Evolutionary conservation across 2,797 vertebrate genomes (phyloP), one percentile per base, ranked within the genome.

Genomic region (Onychomys torridus): DNA sequence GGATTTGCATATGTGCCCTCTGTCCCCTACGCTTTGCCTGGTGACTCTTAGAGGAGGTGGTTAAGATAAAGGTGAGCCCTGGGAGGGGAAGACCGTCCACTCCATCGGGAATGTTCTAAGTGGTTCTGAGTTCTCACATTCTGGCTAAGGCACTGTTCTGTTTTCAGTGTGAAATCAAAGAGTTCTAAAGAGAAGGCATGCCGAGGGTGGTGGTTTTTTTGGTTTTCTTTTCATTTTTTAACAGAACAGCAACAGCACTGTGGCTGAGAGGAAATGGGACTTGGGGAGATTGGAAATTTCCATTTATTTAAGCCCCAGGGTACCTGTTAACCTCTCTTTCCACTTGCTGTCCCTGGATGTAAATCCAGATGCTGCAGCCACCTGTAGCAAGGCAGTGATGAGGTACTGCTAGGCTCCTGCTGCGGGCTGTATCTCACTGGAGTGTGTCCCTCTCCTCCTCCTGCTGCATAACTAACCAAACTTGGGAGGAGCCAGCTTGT

Each of bases 271-370:
- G 79, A 97, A 94, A 37, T 57, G 89, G 71, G 69, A 40, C 27
- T 91, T 19, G 57, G 89, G 59, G 84, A 93, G 77, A 85, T 77
- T 97, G 86, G 79, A 96, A 97, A 96, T 90, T 71, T 37, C 69
- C 34, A 49, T 95, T 92, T 96, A 0, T 6, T 17, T 57, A 37
- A 46, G 8, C 5, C n/a, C 27, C 0, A 10, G 46, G 11, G 3
- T 92, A 83, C 93, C 92, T 85, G 78, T 21, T 75, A 37, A 63
- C 49, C 75, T 21, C 32, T 3, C 1, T 57, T 71, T 67, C 40
- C 40, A 29, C 77, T n/a, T 27, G 92, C 90, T 13, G 67, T 49
- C 27, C 78, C 79, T 63, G 85, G 40, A 43, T 77, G 43, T 77
- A 17, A 82, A 81, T 63, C 89, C 52, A 79, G 95, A 7, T 4